Percentiles rank a stretch among this genome's conserved stretches.
Evolutionary conservation across 1,140 invertebrate species (phyloP).

Genomic region (Leucophenga varia): DNA sequence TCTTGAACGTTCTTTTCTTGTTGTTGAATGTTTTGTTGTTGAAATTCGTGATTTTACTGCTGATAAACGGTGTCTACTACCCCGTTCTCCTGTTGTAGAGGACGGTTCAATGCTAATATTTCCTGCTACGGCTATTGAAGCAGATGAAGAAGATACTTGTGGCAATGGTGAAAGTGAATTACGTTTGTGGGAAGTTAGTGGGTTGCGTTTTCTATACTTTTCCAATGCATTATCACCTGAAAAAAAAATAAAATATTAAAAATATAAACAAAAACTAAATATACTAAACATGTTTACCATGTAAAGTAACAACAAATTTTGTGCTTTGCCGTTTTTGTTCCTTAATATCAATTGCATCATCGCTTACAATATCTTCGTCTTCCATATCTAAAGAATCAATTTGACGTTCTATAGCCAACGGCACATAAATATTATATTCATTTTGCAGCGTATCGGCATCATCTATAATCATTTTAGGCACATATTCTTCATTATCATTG

Average conservation of each 20-base stretch:
- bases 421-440: slow-evolving; percentile 29
- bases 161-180: slow-evolving; percentile 20
- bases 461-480: slow-evolving; percentile 13
- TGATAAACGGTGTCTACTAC: no score
- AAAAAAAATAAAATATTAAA: slow-evolving; percentile 1
- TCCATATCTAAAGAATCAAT: slow-evolving; percentile 31
- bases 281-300: slow-evolving; percentile 54
- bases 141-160: slow-evolving; percentile 43
- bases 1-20: slow-evolving; percentile 20
- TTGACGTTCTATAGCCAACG: slow-evolving; percentile 24
- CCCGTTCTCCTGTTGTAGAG: slow-evolving; percentile 33
- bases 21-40: slow-evolving; percentile 3
- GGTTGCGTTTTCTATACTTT: slow-evolving; percentile 23
- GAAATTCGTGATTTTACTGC: slow-evolving; percentile 11
- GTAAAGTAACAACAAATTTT: slow-evolving; percentile 68
- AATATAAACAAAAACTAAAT: background rate
- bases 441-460: background rate
- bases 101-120: slow-evolving; percentile 30
- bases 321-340: slow-evolving; percentile 37
- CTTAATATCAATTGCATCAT: no score
- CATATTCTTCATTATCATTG: slow-evolving; percentile 39
- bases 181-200: slow-evolving; percentile 22
- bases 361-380: slow-evolving; percentile 16
- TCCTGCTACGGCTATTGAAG: slow-evolving; percentile 12
- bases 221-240: slow-evolving; percentile 29